A percentile compares a stretch with the other conserved stretches of the same genome.
phyloP scores from a whole-genome alignment of 2,113 vertebrate genomes.

The Grammomys surdaster region DNA sequence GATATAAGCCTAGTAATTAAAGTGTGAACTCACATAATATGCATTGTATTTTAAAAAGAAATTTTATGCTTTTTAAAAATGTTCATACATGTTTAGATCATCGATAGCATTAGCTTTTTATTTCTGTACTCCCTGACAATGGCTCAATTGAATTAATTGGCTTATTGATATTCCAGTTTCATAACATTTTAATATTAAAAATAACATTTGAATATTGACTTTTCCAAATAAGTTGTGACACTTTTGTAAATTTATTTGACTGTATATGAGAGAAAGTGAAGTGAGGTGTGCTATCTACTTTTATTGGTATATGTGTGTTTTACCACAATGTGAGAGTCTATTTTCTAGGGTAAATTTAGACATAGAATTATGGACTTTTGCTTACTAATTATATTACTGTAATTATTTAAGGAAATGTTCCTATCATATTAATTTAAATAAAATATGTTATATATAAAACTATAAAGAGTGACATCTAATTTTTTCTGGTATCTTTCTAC shows the following conservation, averaged over 20 bases:
- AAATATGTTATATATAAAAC: background rate
- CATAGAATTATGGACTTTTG: background rate
- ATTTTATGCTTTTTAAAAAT: background rate
- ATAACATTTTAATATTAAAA: background rate
- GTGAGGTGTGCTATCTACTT: background rate
- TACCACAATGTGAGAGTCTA: background rate
- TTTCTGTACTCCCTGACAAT: fast-evolving
- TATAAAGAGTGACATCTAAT: background rate
- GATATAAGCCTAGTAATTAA: background rate
- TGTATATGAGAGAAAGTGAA: background rate
- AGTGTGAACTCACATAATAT: background rate
- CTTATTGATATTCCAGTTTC: background rate
- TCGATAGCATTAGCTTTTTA: background rate
- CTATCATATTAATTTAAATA: background rate
- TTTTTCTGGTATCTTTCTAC: background rate
- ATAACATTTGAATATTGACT: background rate
- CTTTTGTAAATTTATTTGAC: background rate
- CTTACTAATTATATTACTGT: background rate
- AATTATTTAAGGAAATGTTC: background rate
- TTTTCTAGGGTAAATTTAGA: background rate
- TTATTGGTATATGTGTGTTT: background rate
- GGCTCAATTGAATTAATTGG: background rate
- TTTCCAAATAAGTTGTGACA: background rate
- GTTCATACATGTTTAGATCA: no score
- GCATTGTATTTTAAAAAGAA: background rate